Percentiles rank a stretch among this genome's conserved stretches.
Conservation (phyloP, 2,888 invertebrate species). For the Augiades crinisus region DNA sequence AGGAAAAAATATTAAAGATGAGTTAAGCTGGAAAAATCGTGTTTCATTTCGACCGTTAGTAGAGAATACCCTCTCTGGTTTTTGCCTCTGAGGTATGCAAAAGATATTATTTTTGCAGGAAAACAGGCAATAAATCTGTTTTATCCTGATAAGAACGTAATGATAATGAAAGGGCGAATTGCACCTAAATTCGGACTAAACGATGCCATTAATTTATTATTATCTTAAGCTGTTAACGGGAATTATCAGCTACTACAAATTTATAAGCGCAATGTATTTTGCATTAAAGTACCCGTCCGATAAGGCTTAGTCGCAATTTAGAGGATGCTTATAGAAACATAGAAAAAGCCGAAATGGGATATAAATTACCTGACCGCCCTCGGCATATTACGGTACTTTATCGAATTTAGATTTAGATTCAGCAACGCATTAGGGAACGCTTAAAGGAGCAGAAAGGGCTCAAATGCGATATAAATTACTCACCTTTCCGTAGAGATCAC, state of each 20-base stretch:
- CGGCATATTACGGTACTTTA: not conserved
- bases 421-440: too few relatives aligned
- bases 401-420: too few relatives aligned
- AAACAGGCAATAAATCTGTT: not conserved
- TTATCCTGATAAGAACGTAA: not conserved
- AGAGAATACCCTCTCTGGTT: too few relatives aligned
- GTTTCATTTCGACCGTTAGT: too few relatives aligned
- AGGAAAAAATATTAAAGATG: too few relatives aligned
- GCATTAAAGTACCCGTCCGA: slow-evolving; percentile 16
- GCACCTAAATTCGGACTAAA: not conserved
- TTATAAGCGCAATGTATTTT: slow-evolving; percentile 17
- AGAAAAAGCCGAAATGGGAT: slow-evolving; percentile 23
- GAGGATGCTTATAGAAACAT: slow-evolving; percentile 20
- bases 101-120: not conserved
- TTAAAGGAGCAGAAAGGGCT: too few relatives aligned
- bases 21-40: too few relatives aligned
- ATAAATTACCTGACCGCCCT: slow-evolving; percentile 26
- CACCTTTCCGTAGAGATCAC: slow-evolving; percentile 3
- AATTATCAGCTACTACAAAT: slow-evolving; percentile 18
- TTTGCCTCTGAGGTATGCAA: not conserved
- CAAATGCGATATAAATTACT: too few relatives aligned
- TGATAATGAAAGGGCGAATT: slow-evolving; percentile 1
- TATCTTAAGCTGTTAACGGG: slow-evolving; percentile 7
- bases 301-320: slow-evolving; percentile 14
- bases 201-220: slow-evolving; percentile 5